These are phyloP conservation scores for Drosophila tripunctata DNA, from an alignment of 2,888 invertebrate genomes.

Conservation along the genomic window DNA sequence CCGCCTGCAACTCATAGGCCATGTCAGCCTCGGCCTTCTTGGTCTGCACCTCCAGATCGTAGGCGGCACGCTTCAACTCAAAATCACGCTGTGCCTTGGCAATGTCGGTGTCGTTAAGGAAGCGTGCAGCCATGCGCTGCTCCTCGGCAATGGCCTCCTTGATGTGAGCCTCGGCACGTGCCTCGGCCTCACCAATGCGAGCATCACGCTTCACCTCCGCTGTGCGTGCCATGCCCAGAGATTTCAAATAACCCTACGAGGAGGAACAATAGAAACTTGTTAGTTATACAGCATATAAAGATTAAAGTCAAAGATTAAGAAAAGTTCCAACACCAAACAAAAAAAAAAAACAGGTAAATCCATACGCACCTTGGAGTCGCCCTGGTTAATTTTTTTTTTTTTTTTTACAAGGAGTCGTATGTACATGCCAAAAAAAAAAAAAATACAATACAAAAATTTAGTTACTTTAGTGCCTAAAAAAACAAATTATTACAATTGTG, in stretches of 20 bases:
- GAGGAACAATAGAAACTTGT: too few species aligned
- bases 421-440: conserved; percentile 70
- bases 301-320: conserved; percentile 1
- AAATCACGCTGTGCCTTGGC: conserved; percentile 98
- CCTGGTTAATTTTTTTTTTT: conserved; percentile 74
- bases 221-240: conserved; percentile 96
- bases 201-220: conserved; percentile 98
- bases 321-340: too few species aligned
- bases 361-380: conserved; percentile 83
- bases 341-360: conserved; percentile 19
- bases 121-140: conserved; percentile 96
- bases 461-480: conserved; percentile 67
- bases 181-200: conserved; percentile 98
- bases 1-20: conserved; percentile 96
- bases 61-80: conserved; percentile 97
- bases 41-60: conserved; percentile 98
- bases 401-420: conserved; percentile 57
- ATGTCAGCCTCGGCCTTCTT: conserved; percentile 94
- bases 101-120: conserved; percentile 98
- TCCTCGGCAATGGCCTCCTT: conserved; percentile 97
- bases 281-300: too few species aligned
- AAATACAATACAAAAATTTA: conserved; percentile 77
- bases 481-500: background rate
- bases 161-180: conserved; percentile 91
- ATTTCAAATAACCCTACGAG: conserved; percentile 93